Conservation (phyloP, 1,140 invertebrate species). For the Heliconius congener region DNA sequence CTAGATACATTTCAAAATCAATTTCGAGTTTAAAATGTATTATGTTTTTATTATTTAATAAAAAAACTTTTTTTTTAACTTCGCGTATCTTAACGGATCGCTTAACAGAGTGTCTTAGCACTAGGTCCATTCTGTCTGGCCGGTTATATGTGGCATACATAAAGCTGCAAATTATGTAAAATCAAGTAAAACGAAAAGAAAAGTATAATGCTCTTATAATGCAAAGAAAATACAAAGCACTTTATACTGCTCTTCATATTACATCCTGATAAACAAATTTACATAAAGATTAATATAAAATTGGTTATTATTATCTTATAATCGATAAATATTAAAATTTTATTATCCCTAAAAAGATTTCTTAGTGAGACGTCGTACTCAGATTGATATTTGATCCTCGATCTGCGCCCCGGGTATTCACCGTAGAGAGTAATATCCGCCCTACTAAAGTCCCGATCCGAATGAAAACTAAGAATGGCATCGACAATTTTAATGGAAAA, state of each 20-base stretch:
- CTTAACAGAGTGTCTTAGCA: too few species aligned
- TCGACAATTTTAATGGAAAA: conserved; percentile 5
- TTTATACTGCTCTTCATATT: not conserved
- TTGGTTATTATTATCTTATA: not conserved
- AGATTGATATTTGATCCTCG: conserved; percentile 15
- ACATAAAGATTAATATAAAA: not conserved
- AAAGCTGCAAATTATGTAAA: too few species aligned
- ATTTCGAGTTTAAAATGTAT: too few species aligned
- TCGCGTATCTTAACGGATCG: too few species aligned
- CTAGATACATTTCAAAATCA: too few species aligned
- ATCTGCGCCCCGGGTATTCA: conserved; percentile 11
- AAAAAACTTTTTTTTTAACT: too few species aligned
- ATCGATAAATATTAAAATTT: conserved; percentile 1
- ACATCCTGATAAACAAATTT: not conserved
- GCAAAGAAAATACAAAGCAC: too few species aligned
- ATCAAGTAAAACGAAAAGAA: too few species aligned
- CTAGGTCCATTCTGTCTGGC: too few species aligned
- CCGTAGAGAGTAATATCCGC: conserved; percentile 11
- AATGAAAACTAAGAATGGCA: conserved; percentile 11
- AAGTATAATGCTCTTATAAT: too few species aligned
- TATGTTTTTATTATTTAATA: too few species aligned
- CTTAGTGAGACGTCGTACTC: not conserved
- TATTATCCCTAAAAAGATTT: not conserved
- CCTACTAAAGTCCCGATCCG: not conserved
- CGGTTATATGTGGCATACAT: too few species aligned